phyloP scores from a whole-genome alignment of 2,888 invertebrate genomes.

The Cataglyphis cursor region DNA sequence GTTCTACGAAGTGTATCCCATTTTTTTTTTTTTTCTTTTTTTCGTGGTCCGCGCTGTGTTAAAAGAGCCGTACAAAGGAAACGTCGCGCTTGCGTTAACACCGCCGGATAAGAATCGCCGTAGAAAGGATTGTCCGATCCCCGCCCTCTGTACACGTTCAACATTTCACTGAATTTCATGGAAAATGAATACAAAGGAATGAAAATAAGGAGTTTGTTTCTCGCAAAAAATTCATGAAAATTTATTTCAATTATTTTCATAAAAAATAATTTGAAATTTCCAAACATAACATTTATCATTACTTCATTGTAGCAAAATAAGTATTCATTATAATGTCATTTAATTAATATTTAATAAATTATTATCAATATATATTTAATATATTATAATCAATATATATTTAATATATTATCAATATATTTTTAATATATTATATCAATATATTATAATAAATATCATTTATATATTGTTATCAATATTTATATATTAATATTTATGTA shows the following conservation, averaged over 20 bases:
- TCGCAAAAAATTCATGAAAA: neutral
- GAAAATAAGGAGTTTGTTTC: neutral
- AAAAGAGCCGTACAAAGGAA: slow-evolving; percentile 53
- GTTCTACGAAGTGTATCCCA: slow-evolving; percentile 52
- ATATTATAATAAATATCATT: too few relatives aligned
- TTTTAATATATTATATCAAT: too few relatives aligned
- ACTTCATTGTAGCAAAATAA: neutral
- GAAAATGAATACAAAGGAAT: neutral
- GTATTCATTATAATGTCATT: neutral
- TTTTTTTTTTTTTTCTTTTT: slow-evolving; percentile 22
- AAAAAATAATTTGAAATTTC: neutral
- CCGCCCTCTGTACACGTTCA: neutral
- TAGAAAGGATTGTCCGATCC: slow-evolving; percentile 27
- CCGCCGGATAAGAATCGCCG: slow-evolving; percentile 42
- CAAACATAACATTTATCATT: neutral
- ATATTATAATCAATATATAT: neutral
- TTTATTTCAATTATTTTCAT: neutral
- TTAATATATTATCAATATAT: too few relatives aligned
- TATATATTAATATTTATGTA: too few relatives aligned
- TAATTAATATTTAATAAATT: slow-evolving; percentile 24
- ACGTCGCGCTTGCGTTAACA: slow-evolving; percentile 49
- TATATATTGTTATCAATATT: too few relatives aligned
- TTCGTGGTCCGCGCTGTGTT: slow-evolving; percentile 7
- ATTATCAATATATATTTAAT: neutral
- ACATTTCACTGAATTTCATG: slow-evolving; percentile 34